Evolutionary conservation across 2,888 invertebrate genomes (phyloP), one percentile per base, ranked within the genome.

Genomic region (Andrena praecox): DNA sequence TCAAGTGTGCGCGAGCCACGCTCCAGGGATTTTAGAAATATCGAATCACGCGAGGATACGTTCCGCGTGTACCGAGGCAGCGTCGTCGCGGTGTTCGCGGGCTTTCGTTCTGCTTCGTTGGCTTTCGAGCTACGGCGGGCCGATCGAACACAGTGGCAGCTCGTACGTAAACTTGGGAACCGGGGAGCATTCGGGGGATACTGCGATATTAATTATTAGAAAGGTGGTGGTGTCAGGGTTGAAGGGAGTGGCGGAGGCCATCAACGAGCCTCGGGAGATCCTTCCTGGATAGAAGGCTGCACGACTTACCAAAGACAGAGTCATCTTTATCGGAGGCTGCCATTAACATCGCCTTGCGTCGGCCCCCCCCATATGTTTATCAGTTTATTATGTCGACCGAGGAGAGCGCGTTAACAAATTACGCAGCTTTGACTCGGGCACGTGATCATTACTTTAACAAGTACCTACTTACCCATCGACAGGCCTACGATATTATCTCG

Each of bases 1-100:
- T 89, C 89, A 84, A 89, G 89, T 80, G 82, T 75, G 76, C 63
- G 56, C 35, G 24, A 56, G 50, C 66, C 52, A 63, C 59, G 74
- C 72, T 81, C 59, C 54, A 8, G 42, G 33, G 54, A 66, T 77
- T 71, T 24, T 24, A 35, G 54, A 68, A 68, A 68, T 16, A 54
- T 56, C 54, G 33, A 54, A 68, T 31, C 24, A 48, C 62, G 10
- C 59, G 59, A 10, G 54, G 72, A 59, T 64, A 56, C 54, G 29
- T 20, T 71, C 12, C 56, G 64, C 27, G 56, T 54, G 35, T 8
- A 24, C 7, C 31, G 24, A 24, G 29, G 16, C 4, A 5, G 42
- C 16, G 48, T n/a, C 24, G 54, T n/a, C 24, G 54, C 12, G 16
- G 3, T 27, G 52, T 24, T 52, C 52, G n/a, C 20, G 52, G 7